Conservation (phyloP, 2,797 vertebrate species). For the Phrynocephalus vlangalii region DNA sequence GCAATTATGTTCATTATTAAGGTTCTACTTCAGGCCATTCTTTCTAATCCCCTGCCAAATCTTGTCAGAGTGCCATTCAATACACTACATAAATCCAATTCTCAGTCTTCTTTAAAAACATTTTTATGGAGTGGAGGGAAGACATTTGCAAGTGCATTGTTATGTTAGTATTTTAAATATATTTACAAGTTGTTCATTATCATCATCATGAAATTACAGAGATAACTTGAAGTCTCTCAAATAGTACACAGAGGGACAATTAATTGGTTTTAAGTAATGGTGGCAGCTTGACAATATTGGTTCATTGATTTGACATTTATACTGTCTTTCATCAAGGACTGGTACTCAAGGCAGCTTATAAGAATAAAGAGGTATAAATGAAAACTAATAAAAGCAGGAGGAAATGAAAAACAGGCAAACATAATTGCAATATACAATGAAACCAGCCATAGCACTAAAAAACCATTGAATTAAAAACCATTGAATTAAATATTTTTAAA, state of each 20-base stretch:
- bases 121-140: background rate
- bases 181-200: background rate
- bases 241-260: background rate
- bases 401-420: no score
- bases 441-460: no score
- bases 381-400: no score
- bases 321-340: no score
- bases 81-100: background rate
- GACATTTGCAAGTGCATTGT: background rate
- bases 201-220: background rate
- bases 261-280: background rate
- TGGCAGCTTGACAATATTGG: background rate
- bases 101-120: background rate
- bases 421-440: no score
- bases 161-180: background rate
- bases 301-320: no score
- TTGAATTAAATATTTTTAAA: no score
- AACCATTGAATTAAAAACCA: no score
- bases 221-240: background rate
- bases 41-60: constrained; percentile 21
- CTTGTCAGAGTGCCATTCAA: background rate
- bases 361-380: no score
- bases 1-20: constrained; percentile 11
- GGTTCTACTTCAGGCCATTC: constrained; percentile 6
- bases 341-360: no score